Base-by-base conservation (phyloP, 2,797 vertebrate species). In the Myoxocephalus aenaeus region DNA sequence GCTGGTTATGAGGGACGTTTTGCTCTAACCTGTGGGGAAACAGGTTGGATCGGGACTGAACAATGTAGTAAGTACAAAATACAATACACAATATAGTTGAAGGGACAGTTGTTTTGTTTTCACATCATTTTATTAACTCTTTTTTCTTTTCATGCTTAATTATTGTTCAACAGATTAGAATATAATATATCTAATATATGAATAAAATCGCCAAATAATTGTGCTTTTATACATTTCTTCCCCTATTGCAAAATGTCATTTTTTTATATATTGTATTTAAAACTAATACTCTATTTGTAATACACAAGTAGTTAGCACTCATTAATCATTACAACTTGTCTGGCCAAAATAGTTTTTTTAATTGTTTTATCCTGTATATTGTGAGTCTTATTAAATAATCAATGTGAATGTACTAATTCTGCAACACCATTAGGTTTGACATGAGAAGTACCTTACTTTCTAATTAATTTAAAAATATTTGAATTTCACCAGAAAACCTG, bases 31-130 rank as follows among this genome's bases (percentile, higher is more conserved):
- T 84, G 82, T 38, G 0, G 0, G 14, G 0, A 15, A 22, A 0
- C 0, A 5, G 8, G 22, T 2, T 83, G 81, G 81, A 3, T 0
- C 3, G 0, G 29, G 2, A 1, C 3, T 46, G 0, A 0, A 4
- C 0, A 0, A 2, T 77, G 77, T n/a, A 17, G 40, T 42, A 42
- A 42, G 40, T 42, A 42, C 25, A 22, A 36, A 44, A 44, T 18
- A 27, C 17, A 3, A 32, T 17, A 46, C 7, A 40, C 54, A 46
- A 42, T 13, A 53, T 15, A 48, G 27, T 56, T 22, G 1, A 42
- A 18, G 20, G 22, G 7, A 27, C 3, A 4, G 29, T 14, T 3
- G 8, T 18, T 61, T 18, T 48, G 20, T 32, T 48, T 5, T 38
- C 36, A 2, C 0, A n/a, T 32, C 10, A 12, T 58, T 65, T 14